phyloP scores from a whole-genome alignment of 2,113 vertebrate species.

The Pseudolaguvia tuberculata region DNA sequence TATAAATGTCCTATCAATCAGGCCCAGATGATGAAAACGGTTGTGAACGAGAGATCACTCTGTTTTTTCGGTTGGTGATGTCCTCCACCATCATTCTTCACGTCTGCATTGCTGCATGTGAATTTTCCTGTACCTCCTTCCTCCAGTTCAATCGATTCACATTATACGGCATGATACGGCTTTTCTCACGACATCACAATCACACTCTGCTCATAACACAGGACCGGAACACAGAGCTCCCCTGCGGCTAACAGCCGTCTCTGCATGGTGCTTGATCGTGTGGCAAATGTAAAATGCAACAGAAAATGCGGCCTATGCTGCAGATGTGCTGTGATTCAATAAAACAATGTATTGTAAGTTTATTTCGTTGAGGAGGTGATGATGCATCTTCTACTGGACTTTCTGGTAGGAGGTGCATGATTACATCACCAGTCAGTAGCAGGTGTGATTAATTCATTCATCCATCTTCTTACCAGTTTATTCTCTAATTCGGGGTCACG shows the following conservation, averaged over 20 bases:
- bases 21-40: neutral
- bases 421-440: no score
- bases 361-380: no score
- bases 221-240: conserved; percentile 29
- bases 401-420: no score
- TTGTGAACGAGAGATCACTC: neutral
- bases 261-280: neutral
- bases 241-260: conserved; percentile 17
- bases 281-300: no score
- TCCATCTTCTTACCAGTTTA: no score
- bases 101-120: conserved; percentile 2
- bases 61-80: no score
- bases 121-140: conserved; percentile 24
- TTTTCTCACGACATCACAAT: conserved; percentile 35
- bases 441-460: no score
- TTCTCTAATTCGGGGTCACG: no score
- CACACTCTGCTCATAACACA: conserved; percentile 32
- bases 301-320: no score
- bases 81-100: neutral
- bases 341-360: no score
- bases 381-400: no score
- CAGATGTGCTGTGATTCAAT: no score
- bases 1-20: neutral
- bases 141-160: conserved; percentile 30
- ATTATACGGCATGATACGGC: conserved; percentile 37